Conservation (phyloP, 1,140 invertebrate genomes). For the Acromyrmex echinatior region DNA sequence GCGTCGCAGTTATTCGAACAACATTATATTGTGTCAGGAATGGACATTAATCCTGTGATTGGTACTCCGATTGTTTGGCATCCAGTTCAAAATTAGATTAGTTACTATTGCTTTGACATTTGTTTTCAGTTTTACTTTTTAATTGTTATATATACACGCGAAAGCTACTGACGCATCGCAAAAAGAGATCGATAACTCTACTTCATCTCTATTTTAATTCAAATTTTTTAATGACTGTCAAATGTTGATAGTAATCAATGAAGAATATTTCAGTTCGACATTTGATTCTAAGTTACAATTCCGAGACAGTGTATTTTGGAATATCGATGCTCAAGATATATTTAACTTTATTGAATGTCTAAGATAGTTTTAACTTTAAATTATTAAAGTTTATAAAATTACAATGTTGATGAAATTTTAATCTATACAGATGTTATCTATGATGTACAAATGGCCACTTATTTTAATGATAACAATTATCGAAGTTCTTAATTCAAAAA, state of each 20-base stretch:
- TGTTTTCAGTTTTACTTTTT: neutral
- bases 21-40: constrained; percentile 32
- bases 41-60: constrained; percentile 46
- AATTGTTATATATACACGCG: constrained; percentile 16
- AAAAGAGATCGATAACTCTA: neutral
- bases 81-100: constrained; percentile 39
- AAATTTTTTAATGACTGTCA: constrained; percentile 4
- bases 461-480: constrained; percentile 19
- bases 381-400: constrained; percentile 17
- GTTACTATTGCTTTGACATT: neutral
- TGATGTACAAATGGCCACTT: neutral
- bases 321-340: neutral
- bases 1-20: constrained; percentile 15
- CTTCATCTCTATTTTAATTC: neutral
- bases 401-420: constrained; percentile 25
- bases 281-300: constrained; percentile 11
- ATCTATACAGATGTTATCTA: constrained; percentile 14
- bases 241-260: neutral
- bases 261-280: neutral
- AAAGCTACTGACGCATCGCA: constrained; percentile 53
- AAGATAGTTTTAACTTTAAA: constrained; percentile 9
- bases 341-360: neutral
- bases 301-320: neutral
- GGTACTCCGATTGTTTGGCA: constrained; percentile 16
- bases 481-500: constrained; percentile 21